Evolutionary conservation across 2,888 invertebrate genomes (phyloP).

Genomic region (Podotricha telesiphe): DNA sequence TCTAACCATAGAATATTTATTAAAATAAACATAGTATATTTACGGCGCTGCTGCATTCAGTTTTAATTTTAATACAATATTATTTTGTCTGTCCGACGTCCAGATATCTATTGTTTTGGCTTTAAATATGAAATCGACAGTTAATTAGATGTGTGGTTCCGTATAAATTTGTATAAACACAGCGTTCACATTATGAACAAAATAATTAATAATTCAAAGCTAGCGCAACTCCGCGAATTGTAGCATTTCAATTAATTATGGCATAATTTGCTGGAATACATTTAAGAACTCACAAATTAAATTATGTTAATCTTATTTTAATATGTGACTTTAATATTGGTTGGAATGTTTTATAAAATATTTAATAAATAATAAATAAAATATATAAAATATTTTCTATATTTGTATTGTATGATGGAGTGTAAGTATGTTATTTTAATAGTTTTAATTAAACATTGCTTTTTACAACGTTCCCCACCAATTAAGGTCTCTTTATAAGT

Average conservation of each 20-base stretch:
- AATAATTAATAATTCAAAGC: conserved; percentile 43
- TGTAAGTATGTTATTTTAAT: no score
- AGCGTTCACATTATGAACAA: conserved; percentile 36
- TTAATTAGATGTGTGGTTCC: conserved; percentile 33
- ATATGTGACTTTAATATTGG: conserved; percentile 7
- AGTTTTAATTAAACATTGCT: no score
- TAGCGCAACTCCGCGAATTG: conserved; percentile 39
- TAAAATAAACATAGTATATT: neutral
- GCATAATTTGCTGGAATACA: conserved; percentile 35
- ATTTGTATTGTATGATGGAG: neutral
- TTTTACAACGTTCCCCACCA: no score
- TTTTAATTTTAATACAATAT: neutral
- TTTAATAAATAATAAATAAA: no score
- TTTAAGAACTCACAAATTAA: conserved; percentile 33
- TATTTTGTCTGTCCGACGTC: neutral
- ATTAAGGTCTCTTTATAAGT: no score
- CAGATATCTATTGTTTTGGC: conserved; percentile 9
- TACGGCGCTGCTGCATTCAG: neutral
- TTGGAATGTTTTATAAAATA: no score
- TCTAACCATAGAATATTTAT: neutral
- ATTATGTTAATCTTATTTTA: conserved; percentile 31
- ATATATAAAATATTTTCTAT: neutral
- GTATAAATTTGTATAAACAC: conserved; percentile 37
- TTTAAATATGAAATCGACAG: conserved; percentile 27
- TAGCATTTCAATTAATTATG: conserved; percentile 39